Evolutionary conservation across 2,113 vertebrate species (phyloP), one percentile per base, ranked within the genome.

Genomic region (Antechinus flavipes): DNA sequence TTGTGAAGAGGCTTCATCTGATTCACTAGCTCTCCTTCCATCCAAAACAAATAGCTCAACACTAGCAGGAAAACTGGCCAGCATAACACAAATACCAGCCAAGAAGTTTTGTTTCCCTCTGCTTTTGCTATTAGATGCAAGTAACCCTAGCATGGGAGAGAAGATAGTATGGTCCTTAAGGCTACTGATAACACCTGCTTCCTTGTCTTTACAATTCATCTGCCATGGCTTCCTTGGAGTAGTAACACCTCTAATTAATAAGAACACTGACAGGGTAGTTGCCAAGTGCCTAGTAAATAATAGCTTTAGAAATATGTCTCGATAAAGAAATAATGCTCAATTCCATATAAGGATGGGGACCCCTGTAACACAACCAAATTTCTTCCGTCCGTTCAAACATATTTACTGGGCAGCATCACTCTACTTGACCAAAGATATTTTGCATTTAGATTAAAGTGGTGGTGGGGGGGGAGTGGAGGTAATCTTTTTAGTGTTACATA

Each of bases 71-170:
- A 84, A 84, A 84, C 68, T 84, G 68, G 68, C n/a, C 68, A 84
- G 68, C n/a, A 7, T 84, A 84, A 84, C 19, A 42, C 6, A 84
- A 84, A 84, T 19, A 84, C 68, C 68, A 84, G 16, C 68, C 68
- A 84, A 84, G n/a, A 84, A 84, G n/a, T 84, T 84, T 84, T 84
- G n/a, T 84, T 76, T 84, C 68, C n/a, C 68, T 84, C 68, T 84
- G 68, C 16, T 84, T 84, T 42, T 84, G 68, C 68, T 84, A 19
- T 42, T 84, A 42, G 68, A 84, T n/a, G 6, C 35, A 84, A 35
- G 68, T 84, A 84, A 84, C 16, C 19, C 35, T 84, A 84, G 68
- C n/a, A 84, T 84, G n/a, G n/a, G 35, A 84, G 6, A 84, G 42
- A 84, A 0, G n/a, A 22, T 84, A 19, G 68, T 42, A 84, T 42